A percentile compares a stretch with the other conserved stretches of the same genome.
These are phyloP conservation scores for Zoanthus sociatus DNA, from an alignment of 92 coral and sea anemone genomes.

Conservation along the genomic window DNA sequence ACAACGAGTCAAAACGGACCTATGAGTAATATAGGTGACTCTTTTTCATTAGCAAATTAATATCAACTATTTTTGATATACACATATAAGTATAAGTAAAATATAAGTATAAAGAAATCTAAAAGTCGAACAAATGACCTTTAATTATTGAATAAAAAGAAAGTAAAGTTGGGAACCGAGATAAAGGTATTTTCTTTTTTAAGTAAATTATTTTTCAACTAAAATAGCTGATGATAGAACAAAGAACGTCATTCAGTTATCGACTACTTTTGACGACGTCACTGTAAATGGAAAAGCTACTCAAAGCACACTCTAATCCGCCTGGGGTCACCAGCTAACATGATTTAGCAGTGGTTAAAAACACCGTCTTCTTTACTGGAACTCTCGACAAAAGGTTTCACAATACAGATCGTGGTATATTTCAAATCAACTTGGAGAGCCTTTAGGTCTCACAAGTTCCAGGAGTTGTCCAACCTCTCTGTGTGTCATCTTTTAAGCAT, in stretches of 20 bases:
- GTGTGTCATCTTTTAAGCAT: constrained; percentile 21
- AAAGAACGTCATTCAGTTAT: constrained; percentile 28
- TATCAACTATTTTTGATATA: too few relatives aligned
- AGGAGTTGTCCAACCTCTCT: constrained; percentile 31
- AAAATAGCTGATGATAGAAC: constrained; percentile 33
- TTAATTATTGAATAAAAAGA: too few relatives aligned
- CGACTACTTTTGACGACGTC: constrained; percentile 41
- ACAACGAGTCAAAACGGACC: too few relatives aligned
- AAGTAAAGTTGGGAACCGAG: too few relatives aligned
- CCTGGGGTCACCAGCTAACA: constrained; percentile 21
- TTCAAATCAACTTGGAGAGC: background rate
- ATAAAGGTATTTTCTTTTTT: too few relatives aligned
- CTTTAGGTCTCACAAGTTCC: constrained; percentile 23
- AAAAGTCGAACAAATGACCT: too few relatives aligned
- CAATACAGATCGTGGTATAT: constrained; percentile 4
- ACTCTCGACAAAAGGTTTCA: constrained; percentile 19
- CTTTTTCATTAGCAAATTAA: too few relatives aligned
- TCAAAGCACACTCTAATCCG: constrained; percentile 40
- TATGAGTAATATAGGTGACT: too few relatives aligned
- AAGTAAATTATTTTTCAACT: too few relatives aligned
- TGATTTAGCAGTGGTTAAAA: constrained; percentile 22
- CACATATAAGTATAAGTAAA: too few relatives aligned
- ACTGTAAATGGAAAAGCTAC: constrained; percentile 47
- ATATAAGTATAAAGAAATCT: too few relatives aligned
- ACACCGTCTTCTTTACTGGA: constrained; percentile 9